Evolutionary conservation across 2,888 invertebrate genomes (phyloP), one percentile per base, ranked within the genome.

Genomic region (Pandemis cinnamomeana): DNA sequence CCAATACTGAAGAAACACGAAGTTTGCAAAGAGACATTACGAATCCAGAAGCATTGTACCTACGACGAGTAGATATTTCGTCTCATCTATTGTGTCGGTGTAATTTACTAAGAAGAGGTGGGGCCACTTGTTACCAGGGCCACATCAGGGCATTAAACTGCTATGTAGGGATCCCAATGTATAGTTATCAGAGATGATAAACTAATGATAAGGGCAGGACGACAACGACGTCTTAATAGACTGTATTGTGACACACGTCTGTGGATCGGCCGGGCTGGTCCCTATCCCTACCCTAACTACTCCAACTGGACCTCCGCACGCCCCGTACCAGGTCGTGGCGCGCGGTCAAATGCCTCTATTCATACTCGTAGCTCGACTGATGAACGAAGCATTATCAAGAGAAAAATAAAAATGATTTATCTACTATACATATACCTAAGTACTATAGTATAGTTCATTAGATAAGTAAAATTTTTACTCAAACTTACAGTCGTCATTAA

Each of bases 291-390:
- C 20, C 20, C 20, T 20, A 20, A 20, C 44, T 44, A 36, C 27
- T 36, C 27, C 4, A 55, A 44, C 78, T 83, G 84, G 86, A 83
- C 87, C 88, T 87, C 87, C 86, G 72, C 72, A 80, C 77, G 20
- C 1, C 27, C 27, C 2, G 51, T 8, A 8, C 36, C 51, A 8
- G 46, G 64, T n/a, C 55, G 0, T 46, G 48, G 7, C 36, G 46
- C 13, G 13, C 48, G 84, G 86, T 85, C 85, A 80, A 82, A 86
- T 82, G 83, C 87, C 87, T 85, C 84, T 89, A 86, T 87, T 83
- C 85, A 88, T 87, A 86, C 87, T 83, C 85, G 87, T 87, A 87
- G 83, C 80, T 71, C 64, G 72, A 53, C 71, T 11, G 8, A 53
- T 53, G 53, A 53, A 53, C 5, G 15, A 53, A 53, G 7, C 15